These are phyloP conservation scores for Caenorhabditis latens DNA, from an alignment of 1,140 invertebrate species.

Conservation along the genomic window DNA sequence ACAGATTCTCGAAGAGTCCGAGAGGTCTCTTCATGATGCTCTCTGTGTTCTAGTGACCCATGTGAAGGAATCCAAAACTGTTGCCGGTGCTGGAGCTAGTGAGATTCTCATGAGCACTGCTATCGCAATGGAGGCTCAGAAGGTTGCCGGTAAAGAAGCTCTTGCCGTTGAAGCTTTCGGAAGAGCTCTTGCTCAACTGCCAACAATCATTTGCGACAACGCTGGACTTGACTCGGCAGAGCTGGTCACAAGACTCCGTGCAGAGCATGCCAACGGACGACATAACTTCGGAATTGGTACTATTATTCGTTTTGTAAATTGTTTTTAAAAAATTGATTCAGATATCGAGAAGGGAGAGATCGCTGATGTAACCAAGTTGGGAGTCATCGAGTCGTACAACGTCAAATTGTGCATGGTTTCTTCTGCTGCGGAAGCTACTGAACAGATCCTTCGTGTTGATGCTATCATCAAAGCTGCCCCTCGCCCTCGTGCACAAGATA, in stretches of 20 bases:
- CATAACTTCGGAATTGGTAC: conserved; percentile 87
- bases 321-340: conserved; percentile 73
- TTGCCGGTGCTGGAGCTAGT: conserved; percentile 80
- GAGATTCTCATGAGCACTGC: conserved; percentile 97
- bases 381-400: conserved; percentile 95
- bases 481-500: conserved; percentile 87
- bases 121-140: conserved; percentile 86
- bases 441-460: conserved; percentile 97
- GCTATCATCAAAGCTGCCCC: conserved; percentile 96
- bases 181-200: conserved; percentile 87
- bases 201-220: conserved; percentile 96
- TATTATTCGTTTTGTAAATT: conserved; percentile 58
- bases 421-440: conserved; percentile 95
- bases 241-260: conserved; percentile 89
- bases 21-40: conserved; percentile 96
- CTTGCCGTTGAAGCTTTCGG: conserved; percentile 97
- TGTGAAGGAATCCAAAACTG: conserved; percentile 84
- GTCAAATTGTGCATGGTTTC: conserved; percentile 84
- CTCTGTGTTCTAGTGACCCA: conserved; percentile 96
- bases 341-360: conserved; percentile 78
- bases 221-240: conserved; percentile 97
- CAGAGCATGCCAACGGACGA: conserved; percentile 87
- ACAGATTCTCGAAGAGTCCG: conserved; percentile 98
- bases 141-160: conserved; percentile 92
- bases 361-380: conserved; percentile 87